Evolutionary conservation across 1,140 invertebrate genomes (phyloP).

Genomic region (Drosophila sp.): DNA sequence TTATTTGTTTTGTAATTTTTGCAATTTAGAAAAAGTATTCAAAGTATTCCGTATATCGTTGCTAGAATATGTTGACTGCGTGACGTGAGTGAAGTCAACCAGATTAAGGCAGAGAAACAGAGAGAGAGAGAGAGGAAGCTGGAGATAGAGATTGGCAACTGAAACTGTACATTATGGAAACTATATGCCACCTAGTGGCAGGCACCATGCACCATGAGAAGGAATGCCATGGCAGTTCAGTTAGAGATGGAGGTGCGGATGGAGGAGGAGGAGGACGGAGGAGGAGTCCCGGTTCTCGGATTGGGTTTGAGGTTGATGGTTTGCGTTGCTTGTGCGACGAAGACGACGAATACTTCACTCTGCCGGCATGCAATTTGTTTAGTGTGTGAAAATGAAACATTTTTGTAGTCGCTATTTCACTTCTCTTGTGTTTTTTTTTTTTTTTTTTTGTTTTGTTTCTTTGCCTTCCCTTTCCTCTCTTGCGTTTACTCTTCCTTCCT

Average conservation of each 20-base stretch:
- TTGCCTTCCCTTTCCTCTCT: neutral
- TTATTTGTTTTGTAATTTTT: conserved; percentile 10
- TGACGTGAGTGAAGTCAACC: conserved; percentile 23
- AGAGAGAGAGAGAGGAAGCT: neutral
- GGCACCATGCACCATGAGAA: no score
- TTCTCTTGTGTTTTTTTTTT: neutral
- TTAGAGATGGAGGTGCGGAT: neutral
- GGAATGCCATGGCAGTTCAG: conserved; percentile 34
- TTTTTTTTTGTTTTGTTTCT: neutral
- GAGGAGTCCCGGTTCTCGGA: neutral
- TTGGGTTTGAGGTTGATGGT: conserved; percentile 9
- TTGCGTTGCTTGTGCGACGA: neutral
- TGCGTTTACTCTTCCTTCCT: neutral
- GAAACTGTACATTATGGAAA: conserved; percentile 52
- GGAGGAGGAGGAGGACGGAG: neutral
- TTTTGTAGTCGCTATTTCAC: conserved; percentile 55
- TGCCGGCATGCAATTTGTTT: conserved; percentile 74
- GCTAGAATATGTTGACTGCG: conserved; percentile 6
- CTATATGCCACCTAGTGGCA: conserved; percentile 60
- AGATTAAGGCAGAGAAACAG: neutral
- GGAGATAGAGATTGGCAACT: conserved; percentile 24
- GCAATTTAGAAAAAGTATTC: conserved; percentile 2
- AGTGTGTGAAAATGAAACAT: conserved; percentile 80
- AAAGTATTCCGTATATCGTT: conserved; percentile 8
- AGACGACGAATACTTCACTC: conserved; percentile 50